A percentile compares a stretch with the other conserved stretches of the same genome.
phyloP scores from a whole-genome alignment of 1,140 invertebrate species.

The Zaprionus davidi region DNA sequence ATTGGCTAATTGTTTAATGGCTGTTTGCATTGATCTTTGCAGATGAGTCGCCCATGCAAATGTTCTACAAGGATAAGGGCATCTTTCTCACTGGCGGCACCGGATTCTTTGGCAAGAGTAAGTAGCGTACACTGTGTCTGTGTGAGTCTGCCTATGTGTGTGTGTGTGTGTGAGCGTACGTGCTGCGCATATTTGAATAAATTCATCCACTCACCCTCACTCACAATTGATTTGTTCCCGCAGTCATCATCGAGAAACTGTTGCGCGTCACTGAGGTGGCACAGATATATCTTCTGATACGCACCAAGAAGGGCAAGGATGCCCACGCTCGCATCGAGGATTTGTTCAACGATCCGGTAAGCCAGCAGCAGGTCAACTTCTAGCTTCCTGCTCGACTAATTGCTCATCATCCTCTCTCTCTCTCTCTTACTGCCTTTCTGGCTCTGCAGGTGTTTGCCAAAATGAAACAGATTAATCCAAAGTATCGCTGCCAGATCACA shows the following conservation, averaged over 20 bases:
- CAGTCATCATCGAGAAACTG: slow-evolving; percentile 92
- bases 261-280: slow-evolving; percentile 91
- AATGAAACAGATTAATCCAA: slow-evolving; percentile 86
- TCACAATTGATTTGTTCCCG: slow-evolving; percentile 34
- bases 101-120: slow-evolving; percentile 91
- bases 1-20: slow-evolving; percentile 82
- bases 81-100: slow-evolving; percentile 90
- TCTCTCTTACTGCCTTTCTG: too few relatives aligned
- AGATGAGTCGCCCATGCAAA: slow-evolving; percentile 85
- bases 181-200: slow-evolving; percentile 52
- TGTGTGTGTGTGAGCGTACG: slow-evolving; percentile 46
- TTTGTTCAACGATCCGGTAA: slow-evolving; percentile 87
- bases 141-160: neutral
- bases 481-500: slow-evolving; percentile 87
- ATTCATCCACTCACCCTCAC: neutral
- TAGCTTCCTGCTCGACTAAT: slow-evolving; percentile 3
- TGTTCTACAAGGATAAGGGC: slow-evolving; percentile 87
- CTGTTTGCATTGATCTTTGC: slow-evolving; percentile 80
- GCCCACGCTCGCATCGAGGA: slow-evolving; percentile 87
- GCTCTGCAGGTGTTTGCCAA: slow-evolving; percentile 85
- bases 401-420: neutral
- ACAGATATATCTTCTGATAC: slow-evolving; percentile 90
- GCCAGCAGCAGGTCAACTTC: neutral
- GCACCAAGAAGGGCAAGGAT: slow-evolving; percentile 91
- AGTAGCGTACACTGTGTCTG: slow-evolving; percentile 76